Base-by-base conservation (phyloP, 2,888 invertebrate species). In the Sicus ferrugineus region DNA sequence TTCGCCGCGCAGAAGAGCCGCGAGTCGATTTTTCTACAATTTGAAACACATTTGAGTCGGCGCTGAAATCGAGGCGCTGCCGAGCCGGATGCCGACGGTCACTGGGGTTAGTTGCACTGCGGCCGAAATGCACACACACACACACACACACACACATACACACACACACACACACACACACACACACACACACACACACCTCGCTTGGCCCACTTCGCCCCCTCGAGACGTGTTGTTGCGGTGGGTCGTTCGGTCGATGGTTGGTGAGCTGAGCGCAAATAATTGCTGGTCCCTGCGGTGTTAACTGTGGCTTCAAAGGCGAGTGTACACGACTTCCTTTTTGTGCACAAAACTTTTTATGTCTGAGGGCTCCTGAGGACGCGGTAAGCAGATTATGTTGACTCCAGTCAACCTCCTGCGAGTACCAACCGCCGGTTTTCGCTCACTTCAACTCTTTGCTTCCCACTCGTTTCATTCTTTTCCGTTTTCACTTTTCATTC, bases 241-340 rank as follows among this genome's bases (percentile, higher is more conserved):
- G 54, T 54, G 54, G 21, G 9, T 28, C 23, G 28, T 23, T 28
- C 54, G 54, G 14, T 54, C 26, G 54, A 26, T 54, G 54, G 54
- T 23, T 54, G 54, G 23, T 54, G 11, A 26, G 23, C 26, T 21
- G 11, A 26, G 28, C 26, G 54, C 23, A 54, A 54, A 54, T 54
- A 54, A 54, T 54, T 54, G 54, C 26, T 16, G 14, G 54, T 54
- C 14, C 54, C 46, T 46, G 46, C n/a, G n/a, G 46, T n/a, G n/a
- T n/a, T n/a, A 46, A 46, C n/a, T 46, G 46, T 14, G 3, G 46
- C 6, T 19, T 19, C 19, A 19, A 46, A 19, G 19, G 46, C 5
- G 28, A 54, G 42, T 42, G 14, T 34, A 34, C 7, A 1, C 9
- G 34, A n/a, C 4, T 54, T 14, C 28, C 5, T 28, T 54, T 23